phyloP scores from a whole-genome alignment of 2,113 vertebrate genomes.

The Acrocephalus kingi region DNA sequence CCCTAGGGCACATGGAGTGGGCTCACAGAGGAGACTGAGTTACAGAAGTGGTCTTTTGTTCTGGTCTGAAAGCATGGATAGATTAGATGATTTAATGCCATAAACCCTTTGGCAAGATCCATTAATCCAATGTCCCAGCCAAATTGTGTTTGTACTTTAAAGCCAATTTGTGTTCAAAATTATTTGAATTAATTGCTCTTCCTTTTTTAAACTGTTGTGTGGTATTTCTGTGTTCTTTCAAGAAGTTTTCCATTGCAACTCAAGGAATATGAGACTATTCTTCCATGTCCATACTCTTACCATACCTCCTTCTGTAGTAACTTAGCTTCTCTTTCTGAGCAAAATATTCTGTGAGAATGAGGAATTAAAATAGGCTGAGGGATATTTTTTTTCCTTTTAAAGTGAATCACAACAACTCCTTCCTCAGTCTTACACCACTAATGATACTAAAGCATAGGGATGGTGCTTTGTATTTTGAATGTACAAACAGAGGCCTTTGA shows the following conservation, averaged over 20 bases:
- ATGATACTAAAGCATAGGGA: neutral
- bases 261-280: neutral
- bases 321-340: neutral
- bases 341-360: neutral
- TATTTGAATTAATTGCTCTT: constrained; percentile 42
- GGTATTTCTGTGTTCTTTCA: neutral
- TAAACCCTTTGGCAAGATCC: constrained; percentile 40
- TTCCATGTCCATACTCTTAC: neutral
- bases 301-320: neutral
- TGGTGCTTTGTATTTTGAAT: neutral
- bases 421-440: neutral
- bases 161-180: constrained; percentile 28
- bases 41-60: constrained; percentile 1
- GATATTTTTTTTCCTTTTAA: neutral
- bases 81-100: constrained; percentile 35
- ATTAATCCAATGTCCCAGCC: neutral
- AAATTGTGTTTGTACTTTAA: constrained; percentile 2
- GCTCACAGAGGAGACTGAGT: neutral
- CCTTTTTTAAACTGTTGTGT: neutral
- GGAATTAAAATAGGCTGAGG: neutral
- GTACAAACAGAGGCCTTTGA: neutral
- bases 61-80: constrained; percentile 4
- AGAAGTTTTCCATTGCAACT: neutral
- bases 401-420: neutral
- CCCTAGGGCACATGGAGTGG: neutral